Conservation (phyloP, 2,113 vertebrate genomes). For the Cercocebus atys region DNA sequence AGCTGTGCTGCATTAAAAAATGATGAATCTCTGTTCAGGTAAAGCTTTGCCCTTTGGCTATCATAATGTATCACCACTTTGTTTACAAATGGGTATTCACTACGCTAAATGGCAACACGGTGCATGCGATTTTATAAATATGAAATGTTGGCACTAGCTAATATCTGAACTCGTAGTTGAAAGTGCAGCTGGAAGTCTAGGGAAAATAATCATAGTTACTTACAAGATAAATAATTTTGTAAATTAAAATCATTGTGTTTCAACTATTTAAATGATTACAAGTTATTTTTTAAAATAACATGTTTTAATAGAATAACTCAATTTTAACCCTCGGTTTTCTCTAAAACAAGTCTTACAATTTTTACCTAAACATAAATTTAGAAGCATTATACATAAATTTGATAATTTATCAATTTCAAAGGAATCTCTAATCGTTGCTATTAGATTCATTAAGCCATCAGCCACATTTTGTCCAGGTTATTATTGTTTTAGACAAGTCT, state of each 20-base stretch:
- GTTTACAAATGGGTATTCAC: slow-evolving; percentile 83
- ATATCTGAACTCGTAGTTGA: not conserved
- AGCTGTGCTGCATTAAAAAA: slow-evolving; percentile 84
- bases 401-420: not conserved
- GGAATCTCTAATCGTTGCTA: not conserved
- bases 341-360: not conserved
- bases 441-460: not conserved
- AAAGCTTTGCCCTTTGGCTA: slow-evolving; percentile 84
- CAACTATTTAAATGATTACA: not conserved
- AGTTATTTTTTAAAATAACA: not conserved
- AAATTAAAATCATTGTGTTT: not conserved
- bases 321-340: slow-evolving; percentile 7
- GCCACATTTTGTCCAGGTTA: not conserved
- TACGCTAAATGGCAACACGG: slow-evolving; percentile 14
- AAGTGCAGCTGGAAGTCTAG: not conserved
- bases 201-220: not conserved
- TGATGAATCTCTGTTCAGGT: slow-evolving; percentile 87
- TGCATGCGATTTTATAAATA: not conserved
- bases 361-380: not conserved
- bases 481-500: not conserved
- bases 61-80: slow-evolving; percentile 84
- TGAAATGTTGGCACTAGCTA: not conserved
- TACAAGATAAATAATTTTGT: not conserved
- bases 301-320: not conserved
- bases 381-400: not conserved